Evolutionary conservation across 1,140 invertebrate species (phyloP).

Genomic region (Drosophila sulfurigaster): DNA sequence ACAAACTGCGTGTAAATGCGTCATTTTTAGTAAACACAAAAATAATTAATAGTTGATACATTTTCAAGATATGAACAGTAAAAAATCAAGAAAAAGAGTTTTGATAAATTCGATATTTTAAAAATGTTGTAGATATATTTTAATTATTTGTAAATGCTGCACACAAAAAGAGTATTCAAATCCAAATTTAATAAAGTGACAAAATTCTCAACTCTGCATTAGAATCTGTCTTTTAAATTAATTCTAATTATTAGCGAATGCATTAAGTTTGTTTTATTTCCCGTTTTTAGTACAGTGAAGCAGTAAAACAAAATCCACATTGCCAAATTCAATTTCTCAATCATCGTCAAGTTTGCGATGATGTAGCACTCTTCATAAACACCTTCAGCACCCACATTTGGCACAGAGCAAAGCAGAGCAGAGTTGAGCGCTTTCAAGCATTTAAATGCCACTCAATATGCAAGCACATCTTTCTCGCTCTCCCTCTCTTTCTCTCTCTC

Average conservation of each 20-base stretch:
- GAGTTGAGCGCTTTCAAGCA: slow-evolving; percentile 66
- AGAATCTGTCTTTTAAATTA: neutral
- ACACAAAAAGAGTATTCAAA: too few relatives aligned
- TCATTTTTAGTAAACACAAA: too few relatives aligned
- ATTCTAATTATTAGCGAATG: neutral
- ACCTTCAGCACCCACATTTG: slow-evolving; percentile 60
- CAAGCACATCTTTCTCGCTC: slow-evolving; percentile 61
- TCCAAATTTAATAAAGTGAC: too few relatives aligned
- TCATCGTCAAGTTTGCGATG: slow-evolving; percentile 42
- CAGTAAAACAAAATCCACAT: neutral
- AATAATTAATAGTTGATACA: too few relatives aligned
- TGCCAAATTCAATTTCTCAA: slow-evolving; percentile 50
- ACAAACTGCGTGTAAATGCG: too few relatives aligned
- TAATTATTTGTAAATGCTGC: too few relatives aligned
- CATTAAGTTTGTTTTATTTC: neutral
- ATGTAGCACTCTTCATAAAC: slow-evolving; percentile 70
- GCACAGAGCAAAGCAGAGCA: neutral
- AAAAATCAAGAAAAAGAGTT: too few relatives aligned
- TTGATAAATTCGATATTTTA: too few relatives aligned
- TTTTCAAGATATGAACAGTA: too few relatives aligned
- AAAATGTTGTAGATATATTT: too few relatives aligned
- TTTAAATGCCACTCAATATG: slow-evolving; percentile 83
- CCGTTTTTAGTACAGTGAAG: neutral
- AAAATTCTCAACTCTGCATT: too few relatives aligned
- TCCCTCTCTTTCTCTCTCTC: neutral